These are phyloP conservation scores for Pocillopora meandrina DNA, from an alignment of 92 coral and sea anemone genomes.

Conservation along the genomic window DNA sequence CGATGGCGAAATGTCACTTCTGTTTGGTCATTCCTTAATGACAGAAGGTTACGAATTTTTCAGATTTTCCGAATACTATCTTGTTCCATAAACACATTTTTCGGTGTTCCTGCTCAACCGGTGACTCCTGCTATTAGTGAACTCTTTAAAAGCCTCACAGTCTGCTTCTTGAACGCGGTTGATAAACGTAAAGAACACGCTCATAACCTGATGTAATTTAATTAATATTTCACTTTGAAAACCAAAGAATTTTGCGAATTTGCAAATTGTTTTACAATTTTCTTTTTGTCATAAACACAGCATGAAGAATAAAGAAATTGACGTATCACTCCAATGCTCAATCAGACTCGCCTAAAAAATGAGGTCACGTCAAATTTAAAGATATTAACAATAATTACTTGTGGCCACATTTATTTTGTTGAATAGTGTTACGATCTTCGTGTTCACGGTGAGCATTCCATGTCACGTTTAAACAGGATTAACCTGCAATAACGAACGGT, in stretches of 20 bases:
- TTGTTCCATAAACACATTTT: slow-evolving; percentile 6
- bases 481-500: background rate
- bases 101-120: background rate
- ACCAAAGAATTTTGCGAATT: background rate
- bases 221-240: background rate
- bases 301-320: slow-evolving; percentile 11
- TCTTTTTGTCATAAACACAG: background rate
- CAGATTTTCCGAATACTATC: slow-evolving; percentile 19
- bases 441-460: background rate
- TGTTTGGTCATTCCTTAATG: background rate
- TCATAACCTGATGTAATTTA: too few relatives aligned
- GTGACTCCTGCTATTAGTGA: background rate
- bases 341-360: background rate
- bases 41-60: slow-evolving; percentile 11
- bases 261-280: slow-evolving; percentile 20
- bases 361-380: background rate
- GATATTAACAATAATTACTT: background rate
- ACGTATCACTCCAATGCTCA: background rate
- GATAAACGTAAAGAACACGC: too few relatives aligned
- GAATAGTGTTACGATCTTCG: background rate
- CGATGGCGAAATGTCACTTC: background rate
- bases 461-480: background rate
- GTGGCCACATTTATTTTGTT: background rate
- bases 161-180: too few relatives aligned
- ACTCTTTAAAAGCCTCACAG: too few relatives aligned